Conservation (phyloP, 1,140 invertebrate species). For the Vollenhovia emeryi region DNA sequence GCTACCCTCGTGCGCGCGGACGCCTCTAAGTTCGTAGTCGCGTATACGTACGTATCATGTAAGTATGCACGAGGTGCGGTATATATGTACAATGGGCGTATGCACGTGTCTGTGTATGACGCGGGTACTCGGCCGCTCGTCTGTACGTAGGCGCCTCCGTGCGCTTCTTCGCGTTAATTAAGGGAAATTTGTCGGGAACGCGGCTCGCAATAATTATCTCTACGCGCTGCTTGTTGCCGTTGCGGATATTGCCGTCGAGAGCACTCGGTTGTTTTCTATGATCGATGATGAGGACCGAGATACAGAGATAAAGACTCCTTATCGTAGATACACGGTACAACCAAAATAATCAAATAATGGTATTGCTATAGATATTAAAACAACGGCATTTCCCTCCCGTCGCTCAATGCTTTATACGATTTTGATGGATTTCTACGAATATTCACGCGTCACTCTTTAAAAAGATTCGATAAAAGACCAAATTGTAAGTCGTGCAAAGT, state of each 20-base stretch:
- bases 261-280: constrained; percentile 3
- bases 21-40: constrained; percentile 55
- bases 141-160: constrained; percentile 17
- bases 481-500: no score
- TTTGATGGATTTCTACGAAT: neutral
- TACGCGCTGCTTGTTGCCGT: constrained; percentile 27
- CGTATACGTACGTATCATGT: neutral
- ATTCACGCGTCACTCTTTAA: neutral
- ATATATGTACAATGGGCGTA: neutral
- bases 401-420: neutral
- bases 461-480: neutral
- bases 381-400: neutral
- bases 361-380: neutral
- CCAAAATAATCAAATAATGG: neutral
- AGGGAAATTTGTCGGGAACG: constrained; percentile 69
- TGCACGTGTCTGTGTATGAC: neutral
- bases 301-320: neutral
- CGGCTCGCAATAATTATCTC: constrained; percentile 56
- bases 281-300: constrained; percentile 38
- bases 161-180: constrained; percentile 68
- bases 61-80: neutral
- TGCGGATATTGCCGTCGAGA: constrained; percentile 27
- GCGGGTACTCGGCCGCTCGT: constrained; percentile 16
- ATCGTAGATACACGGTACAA: neutral
- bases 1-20: constrained; percentile 53